Evolutionary conservation across 1,140 invertebrate genomes (phyloP), one percentile per base, ranked within the genome.

Genomic region (Micrasema minimum): DNA sequence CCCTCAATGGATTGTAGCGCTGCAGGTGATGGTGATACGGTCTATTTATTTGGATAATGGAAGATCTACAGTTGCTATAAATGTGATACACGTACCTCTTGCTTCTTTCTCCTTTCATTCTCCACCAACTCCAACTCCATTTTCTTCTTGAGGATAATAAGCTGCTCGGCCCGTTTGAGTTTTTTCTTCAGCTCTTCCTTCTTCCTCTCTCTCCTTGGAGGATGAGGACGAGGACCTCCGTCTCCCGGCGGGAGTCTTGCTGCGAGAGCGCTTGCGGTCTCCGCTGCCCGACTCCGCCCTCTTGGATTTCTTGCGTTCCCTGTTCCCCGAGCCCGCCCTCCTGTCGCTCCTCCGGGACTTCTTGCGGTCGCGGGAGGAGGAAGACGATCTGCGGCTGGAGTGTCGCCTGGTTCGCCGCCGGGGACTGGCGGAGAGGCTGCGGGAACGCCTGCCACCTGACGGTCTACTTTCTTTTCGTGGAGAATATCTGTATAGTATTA

Each of bases 121-220:
- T 80, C 82, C 75, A 79, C 77, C 50, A 85, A 80, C 69, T 85
- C 83, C 69, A 86, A 80, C 75, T 86, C 85, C 84, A 87, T 86
- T 71, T 87, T 85, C 64, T 86, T 86, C 66, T 85, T 85, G 0
- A 87, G 73, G 48, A 87, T 76, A 53, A 86, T 73, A 0, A 86
- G 75, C 6, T 84, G 83, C 72, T 85, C 83, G 1, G 78, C 81
- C 0, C 83, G 77, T 68, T 78, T 87, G 71, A 78, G 80, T 81
- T 74, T 84, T 76, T 79, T 83, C 76, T 79, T 80, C 57, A 72
- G 76, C 22, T 79, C 80, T 43, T 78, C 74, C 48, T 77, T 77
- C 70, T 74, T 68, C 14, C 66, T 74, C 51, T n/a, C 26, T 14
- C 14, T 59, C 65, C 45, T 41, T 53, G 14, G 73, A 75, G 5